These are phyloP conservation scores for Lasaia peninsularis DNA, from an alignment of 1,140 invertebrate genomes.

Conservation along the genomic window DNA sequence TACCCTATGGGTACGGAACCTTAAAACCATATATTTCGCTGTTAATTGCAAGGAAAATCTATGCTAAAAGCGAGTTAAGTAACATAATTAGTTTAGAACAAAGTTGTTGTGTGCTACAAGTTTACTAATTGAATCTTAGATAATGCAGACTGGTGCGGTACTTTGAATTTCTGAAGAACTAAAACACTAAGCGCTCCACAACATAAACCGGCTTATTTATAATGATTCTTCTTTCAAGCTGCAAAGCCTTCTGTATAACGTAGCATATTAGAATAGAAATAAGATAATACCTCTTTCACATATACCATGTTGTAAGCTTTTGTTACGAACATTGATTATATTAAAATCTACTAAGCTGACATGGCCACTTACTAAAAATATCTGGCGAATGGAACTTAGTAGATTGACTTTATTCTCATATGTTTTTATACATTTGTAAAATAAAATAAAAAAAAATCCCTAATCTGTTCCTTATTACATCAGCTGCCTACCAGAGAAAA, in stretches of 20 bases:
- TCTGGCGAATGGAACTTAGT: too few relatives aligned
- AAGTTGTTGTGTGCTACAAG: slow-evolving; percentile 6
- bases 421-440: too few relatives aligned
- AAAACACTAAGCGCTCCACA: not conserved
- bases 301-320: too few relatives aligned
- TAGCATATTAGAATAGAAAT: too few relatives aligned
- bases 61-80: slow-evolving; percentile 3
- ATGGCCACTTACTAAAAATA: too few relatives aligned
- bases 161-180: not conserved
- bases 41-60: not conserved
- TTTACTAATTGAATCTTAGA: slow-evolving; percentile 11
- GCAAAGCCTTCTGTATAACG: not conserved
- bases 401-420: too few relatives aligned
- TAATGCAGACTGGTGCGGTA: not conserved
- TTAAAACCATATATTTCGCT: not conserved
- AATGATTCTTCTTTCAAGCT: not conserved
- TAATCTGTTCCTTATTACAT: too few relatives aligned
- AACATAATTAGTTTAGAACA: slow-evolving; percentile 4
- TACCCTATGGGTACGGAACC: not conserved
- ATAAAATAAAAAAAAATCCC: too few relatives aligned
- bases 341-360: too few relatives aligned
- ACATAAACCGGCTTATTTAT: not conserved
- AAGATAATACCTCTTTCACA: too few relatives aligned
- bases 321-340: too few relatives aligned
- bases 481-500: too few relatives aligned